Percentiles rank a stretch among this genome's conserved stretches.
These are phyloP conservation scores for Pelobates cultripes DNA, from an alignment of 2,797 vertebrate species.

Conservation along the genomic window DNA sequence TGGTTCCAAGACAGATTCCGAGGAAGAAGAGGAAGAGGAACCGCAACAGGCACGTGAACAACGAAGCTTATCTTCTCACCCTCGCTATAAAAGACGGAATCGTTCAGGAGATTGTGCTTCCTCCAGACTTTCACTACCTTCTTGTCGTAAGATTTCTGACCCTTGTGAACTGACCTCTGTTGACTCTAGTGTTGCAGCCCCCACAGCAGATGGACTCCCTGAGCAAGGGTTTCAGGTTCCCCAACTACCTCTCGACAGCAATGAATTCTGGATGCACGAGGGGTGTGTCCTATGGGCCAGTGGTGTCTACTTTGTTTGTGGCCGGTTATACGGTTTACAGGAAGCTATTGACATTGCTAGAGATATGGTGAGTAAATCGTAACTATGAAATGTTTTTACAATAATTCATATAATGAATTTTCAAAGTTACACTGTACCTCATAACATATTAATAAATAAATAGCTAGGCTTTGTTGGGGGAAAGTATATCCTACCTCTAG, in stretches of 20 bases:
- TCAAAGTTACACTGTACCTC: too few species aligned
- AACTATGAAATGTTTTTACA: background rate
- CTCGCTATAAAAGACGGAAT: slow-evolving; percentile 94
- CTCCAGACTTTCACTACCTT: slow-evolving; percentile 79
- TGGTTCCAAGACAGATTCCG: slow-evolving; percentile 76
- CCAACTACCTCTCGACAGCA: slow-evolving; percentile 97
- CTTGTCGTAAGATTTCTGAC: slow-evolving; percentile 82
- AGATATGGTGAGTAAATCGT: slow-evolving; percentile 85
- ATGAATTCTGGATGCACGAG: slow-evolving; percentile 98
- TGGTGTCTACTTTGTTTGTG: slow-evolving; percentile 96
- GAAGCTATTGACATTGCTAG: slow-evolving; percentile 96
- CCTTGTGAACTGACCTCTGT: slow-evolving; percentile 73
- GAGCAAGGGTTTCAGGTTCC: slow-evolving; percentile 92
- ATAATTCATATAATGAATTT: background rate
- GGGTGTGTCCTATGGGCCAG: slow-evolving; percentile 98
- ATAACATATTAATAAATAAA: too few species aligned
- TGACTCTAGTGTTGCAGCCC: slow-evolving; percentile 72
- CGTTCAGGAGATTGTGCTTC: slow-evolving; percentile 92
- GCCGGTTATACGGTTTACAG: slow-evolving; percentile 95
- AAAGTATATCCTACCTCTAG: too few species aligned
- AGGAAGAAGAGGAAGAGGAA: slow-evolving; percentile 72
- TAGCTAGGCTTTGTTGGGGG: too few species aligned
- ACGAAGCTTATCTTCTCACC: slow-evolving; percentile 87
- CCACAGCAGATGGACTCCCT: slow-evolving; percentile 77
- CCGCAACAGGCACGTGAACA: slow-evolving; percentile 77